phyloP scores from a whole-genome alignment of 2,888 invertebrate species.

The Platerodrilus igneus region DNA sequence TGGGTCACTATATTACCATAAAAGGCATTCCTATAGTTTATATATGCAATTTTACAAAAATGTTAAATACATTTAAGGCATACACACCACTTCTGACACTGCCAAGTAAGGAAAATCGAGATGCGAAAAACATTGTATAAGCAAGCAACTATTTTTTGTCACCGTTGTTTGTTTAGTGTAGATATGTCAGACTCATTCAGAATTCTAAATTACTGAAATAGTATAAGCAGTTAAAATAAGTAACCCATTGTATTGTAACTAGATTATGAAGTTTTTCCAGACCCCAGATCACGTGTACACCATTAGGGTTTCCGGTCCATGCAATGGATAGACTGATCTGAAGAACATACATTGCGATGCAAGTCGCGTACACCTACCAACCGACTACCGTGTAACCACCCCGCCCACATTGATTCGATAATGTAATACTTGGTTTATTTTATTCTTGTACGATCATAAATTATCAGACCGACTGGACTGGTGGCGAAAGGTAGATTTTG shows the following conservation, averaged over 20 bases:
- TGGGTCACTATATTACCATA: too few species aligned
- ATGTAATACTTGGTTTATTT: slow-evolving; percentile 44
- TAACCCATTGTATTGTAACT: slow-evolving; percentile 44
- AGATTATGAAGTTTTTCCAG: slow-evolving; percentile 43
- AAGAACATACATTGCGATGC: slow-evolving; percentile 41
- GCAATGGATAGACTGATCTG: slow-evolving; percentile 27
- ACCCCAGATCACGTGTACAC: slow-evolving; percentile 48
- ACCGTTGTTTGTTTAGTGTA: too few species aligned
- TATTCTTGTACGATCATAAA: slow-evolving; percentile 36
- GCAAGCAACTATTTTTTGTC: too few species aligned
- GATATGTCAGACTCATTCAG: too few species aligned
- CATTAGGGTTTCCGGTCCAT: slow-evolving; percentile 47
- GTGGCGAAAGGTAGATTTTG: too few species aligned
- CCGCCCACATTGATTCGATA: slow-evolving; percentile 47
- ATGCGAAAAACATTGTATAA: too few species aligned
- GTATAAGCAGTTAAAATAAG: slow-evolving; percentile 36
- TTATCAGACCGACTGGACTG: too few species aligned
- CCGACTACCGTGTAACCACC: slow-evolving; percentile 37
- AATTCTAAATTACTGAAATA: slow-evolving; percentile 32
- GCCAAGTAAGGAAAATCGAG: too few species aligned
- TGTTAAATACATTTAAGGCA: too few species aligned
- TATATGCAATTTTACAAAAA: too few species aligned
- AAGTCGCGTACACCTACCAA: slow-evolving; percentile 40
- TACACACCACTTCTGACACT: too few species aligned
- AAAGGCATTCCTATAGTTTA: too few species aligned